Base-by-base conservation (phyloP, 2,888 invertebrate species). In the Notocelia uddmanniana region DNA sequence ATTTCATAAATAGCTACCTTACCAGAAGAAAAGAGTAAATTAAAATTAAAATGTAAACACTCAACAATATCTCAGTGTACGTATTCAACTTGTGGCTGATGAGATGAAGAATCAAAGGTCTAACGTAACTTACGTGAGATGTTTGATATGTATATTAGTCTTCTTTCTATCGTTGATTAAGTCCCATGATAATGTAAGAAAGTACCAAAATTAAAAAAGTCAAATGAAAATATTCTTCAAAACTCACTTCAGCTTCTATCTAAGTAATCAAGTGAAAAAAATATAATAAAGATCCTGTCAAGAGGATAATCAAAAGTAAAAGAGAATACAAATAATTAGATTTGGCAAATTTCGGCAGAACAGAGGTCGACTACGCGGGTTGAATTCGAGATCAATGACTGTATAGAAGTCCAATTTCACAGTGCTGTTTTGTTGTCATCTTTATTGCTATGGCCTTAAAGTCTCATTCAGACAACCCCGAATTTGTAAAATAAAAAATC, bases 351-450 rank as follows among this genome's bases (percentile, higher is more conserved):
- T 67, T 79, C 76, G 69, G 70, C 73, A 73, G 74, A 82, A 78
- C 78, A 75, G 68, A 74, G 74, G 66, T 76, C 68, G 74, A 64
- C 71, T 74, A 74, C 79, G 73, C 69, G 77, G 68, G 71, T 66
- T 74, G 78, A 80, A 79, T 81, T 75, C 73, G 63, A 79, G 75
- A 79, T 80, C 76, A 75, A 78, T 77, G 76, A 76, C 77, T 18
- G 48, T 48, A 48, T 15, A 13, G 3, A 41, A 6, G 15, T 41
- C 5, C 15, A 15, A 41, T 41, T 41, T 41, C 41, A 15, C 15
- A 15, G 5, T 41, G 15, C 41, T 15, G 15, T 13, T 15, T 41
- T 41, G 5, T 6, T 41, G 2, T 41, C 41, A 41, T 41, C 5
- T 15, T 15, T 41, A 41, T 41, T 41, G 15, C 41, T 41, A 15